A percentile compares a stretch with the other conserved stretches of the same genome.
These are phyloP conservation scores for Caradrina clavipalpis DNA, from an alignment of 2,888 invertebrate genomes.

Conservation along the genomic window DNA sequence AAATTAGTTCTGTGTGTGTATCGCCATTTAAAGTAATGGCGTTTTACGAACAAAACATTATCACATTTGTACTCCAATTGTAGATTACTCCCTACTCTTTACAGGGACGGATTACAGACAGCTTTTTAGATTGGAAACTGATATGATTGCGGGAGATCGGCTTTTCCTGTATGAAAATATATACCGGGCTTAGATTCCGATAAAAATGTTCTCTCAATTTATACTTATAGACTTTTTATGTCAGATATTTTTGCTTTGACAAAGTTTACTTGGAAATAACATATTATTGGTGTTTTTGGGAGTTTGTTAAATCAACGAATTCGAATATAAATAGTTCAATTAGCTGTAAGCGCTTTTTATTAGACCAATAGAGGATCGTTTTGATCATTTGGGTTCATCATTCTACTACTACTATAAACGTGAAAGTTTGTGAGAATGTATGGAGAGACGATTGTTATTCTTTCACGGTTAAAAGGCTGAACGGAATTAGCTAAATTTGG, in stretches of 20 bases:
- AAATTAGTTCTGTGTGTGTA: too few relatives aligned
- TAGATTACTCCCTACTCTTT: slow-evolving; percentile 20
- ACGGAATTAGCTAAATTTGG: too few relatives aligned
- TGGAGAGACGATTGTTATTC: too few relatives aligned
- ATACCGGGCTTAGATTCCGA: slow-evolving; percentile 14
- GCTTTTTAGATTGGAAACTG: slow-evolving; percentile 38
- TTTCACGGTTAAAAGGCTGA: too few relatives aligned
- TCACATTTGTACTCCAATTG: slow-evolving; percentile 4
- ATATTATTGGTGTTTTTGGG: not conserved
- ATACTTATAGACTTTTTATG: not conserved
- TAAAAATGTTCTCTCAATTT: slow-evolving; percentile 9
- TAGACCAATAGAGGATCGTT: not conserved
- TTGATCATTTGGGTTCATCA: not conserved
- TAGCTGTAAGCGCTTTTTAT: not conserved
- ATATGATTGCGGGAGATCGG: slow-evolving; percentile 18
- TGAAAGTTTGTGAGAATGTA: too few relatives aligned
- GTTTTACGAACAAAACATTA: not conserved
- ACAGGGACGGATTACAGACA: slow-evolving; percentile 26
- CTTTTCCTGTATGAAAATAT: slow-evolving; percentile 27
- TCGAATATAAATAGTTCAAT: not conserved
- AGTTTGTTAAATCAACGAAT: not conserved
- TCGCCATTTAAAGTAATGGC: not conserved
- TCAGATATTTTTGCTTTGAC: slow-evolving; percentile 2
- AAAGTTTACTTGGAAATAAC: not conserved
- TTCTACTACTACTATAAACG: too few relatives aligned